Percentiles rank a stretch among this genome's conserved stretches.
phyloP scores from a whole-genome alignment of 2,113 vertebrate genomes.

The Papio anubis region DNA sequence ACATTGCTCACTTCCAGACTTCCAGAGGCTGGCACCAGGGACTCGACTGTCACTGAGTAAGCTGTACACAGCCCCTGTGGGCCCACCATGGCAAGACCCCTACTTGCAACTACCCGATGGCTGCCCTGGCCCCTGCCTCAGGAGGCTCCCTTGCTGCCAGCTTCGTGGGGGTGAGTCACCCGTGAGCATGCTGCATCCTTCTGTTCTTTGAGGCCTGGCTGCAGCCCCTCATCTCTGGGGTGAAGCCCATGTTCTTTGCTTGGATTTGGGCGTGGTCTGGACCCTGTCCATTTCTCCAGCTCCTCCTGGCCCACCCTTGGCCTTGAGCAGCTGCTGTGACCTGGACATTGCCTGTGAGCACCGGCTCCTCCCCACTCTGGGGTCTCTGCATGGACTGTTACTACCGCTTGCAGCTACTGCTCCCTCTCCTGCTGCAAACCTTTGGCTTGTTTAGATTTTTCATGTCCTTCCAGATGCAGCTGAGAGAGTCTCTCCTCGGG shows the following conservation, averaged over 20 bases:
- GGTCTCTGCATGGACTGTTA: background rate
- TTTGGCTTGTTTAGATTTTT: background rate
- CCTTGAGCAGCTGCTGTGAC: background rate
- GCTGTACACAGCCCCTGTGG: background rate
- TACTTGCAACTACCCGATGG: rapidly evolving
- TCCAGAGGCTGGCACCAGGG: background rate
- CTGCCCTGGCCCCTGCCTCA: background rate
- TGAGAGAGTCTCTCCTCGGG: background rate
- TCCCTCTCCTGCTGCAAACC: no score
- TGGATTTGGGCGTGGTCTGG: rapidly evolving
- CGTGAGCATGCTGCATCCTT: background rate
- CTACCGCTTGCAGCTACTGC: rapidly evolving
- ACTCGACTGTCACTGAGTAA: rapidly evolving
- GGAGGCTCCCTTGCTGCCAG: background rate
- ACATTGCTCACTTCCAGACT: background rate
- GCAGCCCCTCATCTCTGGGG: background rate
- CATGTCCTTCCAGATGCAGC: background rate
- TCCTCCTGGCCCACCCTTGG: background rate
- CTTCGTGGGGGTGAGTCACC: no score
- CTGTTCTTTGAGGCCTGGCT: rapidly evolving
- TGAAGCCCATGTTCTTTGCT: background rate
- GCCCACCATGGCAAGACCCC: background rate
- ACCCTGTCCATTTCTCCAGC: rapidly evolving
- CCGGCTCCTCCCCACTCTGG: rapidly evolving
- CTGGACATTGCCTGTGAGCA: background rate